Evolutionary conservation across 64 coral and sea anemone genomes (phyloP).

Genomic region (Montipora cactus): DNA sequence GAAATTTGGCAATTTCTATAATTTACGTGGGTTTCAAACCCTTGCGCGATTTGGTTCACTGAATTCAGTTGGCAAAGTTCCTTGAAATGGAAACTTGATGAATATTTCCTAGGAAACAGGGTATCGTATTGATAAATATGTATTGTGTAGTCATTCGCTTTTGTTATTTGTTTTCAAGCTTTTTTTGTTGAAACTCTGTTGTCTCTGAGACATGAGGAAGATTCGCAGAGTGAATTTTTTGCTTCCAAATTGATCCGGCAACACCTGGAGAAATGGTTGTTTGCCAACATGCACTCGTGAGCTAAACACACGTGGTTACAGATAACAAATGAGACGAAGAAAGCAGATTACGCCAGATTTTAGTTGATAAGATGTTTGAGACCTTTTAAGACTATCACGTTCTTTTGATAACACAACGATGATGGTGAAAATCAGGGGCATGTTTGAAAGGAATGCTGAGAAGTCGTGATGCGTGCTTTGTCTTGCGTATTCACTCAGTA

Average conservation of each 20-base stretch:
- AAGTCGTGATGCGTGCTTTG: no score
- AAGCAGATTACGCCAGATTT: neutral
- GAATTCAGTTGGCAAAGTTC: neutral
- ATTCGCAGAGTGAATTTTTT: neutral
- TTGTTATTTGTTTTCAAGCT: neutral
- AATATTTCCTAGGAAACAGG: neutral
- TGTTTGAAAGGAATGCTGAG: neutral
- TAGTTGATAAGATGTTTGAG: neutral
- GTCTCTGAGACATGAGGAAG: neutral
- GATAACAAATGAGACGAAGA: neutral
- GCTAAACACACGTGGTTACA: neutral
- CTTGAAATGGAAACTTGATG: neutral
- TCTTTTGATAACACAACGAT: neutral
- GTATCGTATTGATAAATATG: neutral
- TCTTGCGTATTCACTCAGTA: no score
- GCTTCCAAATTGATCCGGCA: neutral
- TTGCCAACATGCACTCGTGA: constrained; percentile 14
- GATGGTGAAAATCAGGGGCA: neutral
- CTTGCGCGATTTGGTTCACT: neutral
- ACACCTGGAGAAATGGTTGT: constrained; percentile 20
- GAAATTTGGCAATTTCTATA: neutral
- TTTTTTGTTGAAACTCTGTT: neutral
- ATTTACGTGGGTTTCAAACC: neutral
- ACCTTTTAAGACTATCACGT: neutral
- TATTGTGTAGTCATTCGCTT: neutral